A percentile compares a stretch with the other conserved stretches of the same genome.
Evolutionary conservation across 2,113 vertebrate species (phyloP).

Genomic region (Neopipo cinnamomea): DNA sequence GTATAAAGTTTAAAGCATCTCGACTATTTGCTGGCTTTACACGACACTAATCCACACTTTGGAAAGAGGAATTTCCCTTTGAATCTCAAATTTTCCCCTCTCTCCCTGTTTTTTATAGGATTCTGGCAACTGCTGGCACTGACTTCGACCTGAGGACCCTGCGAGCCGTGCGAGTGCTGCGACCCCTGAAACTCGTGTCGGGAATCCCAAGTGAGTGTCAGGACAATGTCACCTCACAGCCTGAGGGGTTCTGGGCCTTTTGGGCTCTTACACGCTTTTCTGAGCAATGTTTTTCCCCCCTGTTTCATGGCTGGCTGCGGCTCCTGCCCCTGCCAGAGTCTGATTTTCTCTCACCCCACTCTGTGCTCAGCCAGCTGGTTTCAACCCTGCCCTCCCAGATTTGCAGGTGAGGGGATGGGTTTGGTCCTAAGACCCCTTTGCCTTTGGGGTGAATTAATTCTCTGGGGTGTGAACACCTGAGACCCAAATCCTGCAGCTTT

Average conservation of each 20-base stretch:
- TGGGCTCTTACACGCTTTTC: accelerated
- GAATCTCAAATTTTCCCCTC: background rate
- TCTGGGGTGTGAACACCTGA: background rate
- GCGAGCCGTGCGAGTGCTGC: conserved; percentile 90
- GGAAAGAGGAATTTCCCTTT: background rate
- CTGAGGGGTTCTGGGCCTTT: accelerated
- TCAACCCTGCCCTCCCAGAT: accelerated
- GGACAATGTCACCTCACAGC: accelerated
- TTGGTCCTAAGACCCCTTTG: background rate
- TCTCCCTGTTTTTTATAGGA: conserved; percentile 70
- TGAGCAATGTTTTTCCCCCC: background rate
- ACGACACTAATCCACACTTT: accelerated
- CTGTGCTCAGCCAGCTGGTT: background rate
- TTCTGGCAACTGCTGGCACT: conserved; percentile 90
- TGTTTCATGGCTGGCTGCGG: accelerated
- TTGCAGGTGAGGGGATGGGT: background rate
- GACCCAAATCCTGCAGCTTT: background rate
- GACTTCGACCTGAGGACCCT: conserved; percentile 94
- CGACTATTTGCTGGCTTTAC: background rate
- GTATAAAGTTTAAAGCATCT: background rate
- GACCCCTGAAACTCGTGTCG: conserved; percentile 93
- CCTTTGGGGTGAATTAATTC: background rate
- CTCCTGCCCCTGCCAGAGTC: background rate
- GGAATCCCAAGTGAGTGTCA: conserved; percentile 93
- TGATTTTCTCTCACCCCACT: background rate